phyloP scores from a whole-genome alignment of 2,797 vertebrate genomes.

The Sebastes elongatus region DNA sequence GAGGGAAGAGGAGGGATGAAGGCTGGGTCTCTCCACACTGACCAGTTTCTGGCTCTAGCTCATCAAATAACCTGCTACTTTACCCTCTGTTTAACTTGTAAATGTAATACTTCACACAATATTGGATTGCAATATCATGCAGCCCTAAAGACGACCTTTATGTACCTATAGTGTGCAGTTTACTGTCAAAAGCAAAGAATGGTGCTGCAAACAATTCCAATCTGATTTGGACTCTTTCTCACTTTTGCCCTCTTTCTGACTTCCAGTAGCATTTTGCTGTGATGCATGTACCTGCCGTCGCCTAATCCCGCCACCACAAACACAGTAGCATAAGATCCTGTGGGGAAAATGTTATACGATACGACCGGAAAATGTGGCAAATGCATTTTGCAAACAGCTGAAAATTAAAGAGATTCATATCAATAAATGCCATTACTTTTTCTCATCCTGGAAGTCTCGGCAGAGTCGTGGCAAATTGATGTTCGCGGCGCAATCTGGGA shows the following conservation, averaged over 20 bases:
- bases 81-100: background rate
- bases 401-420: conserved; percentile 43
- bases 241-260: background rate
- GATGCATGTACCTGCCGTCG: background rate
- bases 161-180: background rate
- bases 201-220: background rate
- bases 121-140: background rate
- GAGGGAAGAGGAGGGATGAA: background rate
- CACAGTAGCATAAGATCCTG: background rate
- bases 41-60: background rate
- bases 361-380: background rate
- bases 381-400: background rate
- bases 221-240: background rate
- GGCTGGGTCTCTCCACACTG: background rate
- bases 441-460: conserved; percentile 5
- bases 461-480: conserved; percentile 14
- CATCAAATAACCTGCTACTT: background rate
- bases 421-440: conserved; percentile 35
- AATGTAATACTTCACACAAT: background rate
- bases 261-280: background rate
- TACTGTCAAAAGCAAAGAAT: too few relatives aligned
- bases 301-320: background rate
- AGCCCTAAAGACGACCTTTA: background rate
- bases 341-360: background rate
- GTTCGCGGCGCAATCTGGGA: background rate